Evolutionary conservation across 2,113 vertebrate genomes (phyloP), one percentile per base, ranked within the genome.

Genomic region (Meriones unguiculatus): DNA sequence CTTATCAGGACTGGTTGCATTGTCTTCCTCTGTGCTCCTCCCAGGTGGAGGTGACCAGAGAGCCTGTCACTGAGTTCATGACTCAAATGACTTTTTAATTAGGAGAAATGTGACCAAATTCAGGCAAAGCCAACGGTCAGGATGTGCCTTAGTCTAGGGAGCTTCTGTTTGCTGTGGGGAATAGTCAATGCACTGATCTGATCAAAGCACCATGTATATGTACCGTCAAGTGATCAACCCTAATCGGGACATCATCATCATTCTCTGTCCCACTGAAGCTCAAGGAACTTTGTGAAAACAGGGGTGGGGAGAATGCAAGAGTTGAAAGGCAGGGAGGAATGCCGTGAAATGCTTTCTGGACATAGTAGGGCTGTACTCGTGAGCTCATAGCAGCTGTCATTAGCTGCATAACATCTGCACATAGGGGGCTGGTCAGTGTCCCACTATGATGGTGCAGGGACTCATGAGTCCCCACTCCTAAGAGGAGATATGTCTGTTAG

Each of bases 151-250:
- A 20, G 64, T 22, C 4, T 0, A 41, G 30, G 65, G 8, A 32
- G 28, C 28, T 85, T 85, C n/a, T 30, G 38, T 46, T 20, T 28
- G 59, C 62, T 84, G 22, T 25, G 1, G 35, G 80, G 6, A 14
- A 38, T 10, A 14, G 24, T 9, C 13, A 15, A 13, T 9, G 13
- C 0, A 64, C 1, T 30, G 25, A 15, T 64, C 1, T 30, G 25
- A 15, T 64, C 24, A 67, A 32, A 86, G 5, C 38, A 50, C 64
- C 46, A 13, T 50, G 38, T 22, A 67, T 18, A 50, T 3, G 81
- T 64, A 28, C 81, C 62, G 28, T 17, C 46, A 9, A 50, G 41
- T 7, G 1, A 1, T 35, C 38, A 50, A 14, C 41, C 28, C 84
- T 54, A 67, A 86, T 17, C 9, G 30, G 82, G 62, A 46, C 38